These are phyloP conservation scores for Ceratina australensis DNA, from an alignment of 1,140 invertebrate species.

Conservation along the genomic window DNA sequence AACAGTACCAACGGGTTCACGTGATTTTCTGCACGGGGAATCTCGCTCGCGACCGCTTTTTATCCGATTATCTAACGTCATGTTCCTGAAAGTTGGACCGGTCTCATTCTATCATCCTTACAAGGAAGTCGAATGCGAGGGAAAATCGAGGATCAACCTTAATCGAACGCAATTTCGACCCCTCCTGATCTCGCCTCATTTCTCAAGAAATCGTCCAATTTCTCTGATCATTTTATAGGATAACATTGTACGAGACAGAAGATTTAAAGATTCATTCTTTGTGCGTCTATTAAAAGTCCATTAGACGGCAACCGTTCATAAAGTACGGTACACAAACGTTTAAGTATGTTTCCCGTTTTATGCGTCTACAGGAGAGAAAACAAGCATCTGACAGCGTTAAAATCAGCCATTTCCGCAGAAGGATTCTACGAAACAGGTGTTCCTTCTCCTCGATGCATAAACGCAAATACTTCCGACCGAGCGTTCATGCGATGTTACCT, in stretches of 20 bases:
- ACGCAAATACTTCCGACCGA: not conserved
- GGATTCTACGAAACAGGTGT: not conserved
- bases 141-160: not conserved
- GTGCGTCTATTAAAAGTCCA: no score
- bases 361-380: not conserved
- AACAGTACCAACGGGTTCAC: not conserved
- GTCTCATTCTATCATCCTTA: not conserved
- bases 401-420: not conserved
- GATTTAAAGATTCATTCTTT: not conserved
- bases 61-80: not conserved
- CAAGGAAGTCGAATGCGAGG: not conserved
- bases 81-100: not conserved
- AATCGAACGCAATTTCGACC: conserved; percentile 2
- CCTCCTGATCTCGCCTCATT: not conserved
- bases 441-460: not conserved
- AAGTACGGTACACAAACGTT: no score
- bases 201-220: not conserved
- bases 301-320: no score
- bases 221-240: not conserved
- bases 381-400: not conserved
- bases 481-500: not conserved
- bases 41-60: not conserved
- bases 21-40: not conserved
- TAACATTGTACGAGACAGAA: not conserved
- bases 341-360: not conserved